Base-by-base conservation (phyloP, 1,140 invertebrate species). In the Dinothrombium tinctorium region DNA sequence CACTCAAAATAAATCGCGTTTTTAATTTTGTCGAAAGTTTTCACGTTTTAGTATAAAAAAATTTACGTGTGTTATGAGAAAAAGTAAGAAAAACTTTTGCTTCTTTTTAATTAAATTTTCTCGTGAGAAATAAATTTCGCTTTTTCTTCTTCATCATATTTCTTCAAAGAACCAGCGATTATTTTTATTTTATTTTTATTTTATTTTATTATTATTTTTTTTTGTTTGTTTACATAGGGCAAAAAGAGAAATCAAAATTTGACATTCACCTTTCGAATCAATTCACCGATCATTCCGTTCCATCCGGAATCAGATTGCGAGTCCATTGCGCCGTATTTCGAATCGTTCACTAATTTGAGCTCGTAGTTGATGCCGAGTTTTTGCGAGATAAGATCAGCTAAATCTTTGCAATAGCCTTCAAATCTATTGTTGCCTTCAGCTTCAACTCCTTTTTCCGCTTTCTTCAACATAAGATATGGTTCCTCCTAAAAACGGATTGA, bases 341-440 rank as follows among this genome's bases (percentile, higher is more conserved):
- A 70, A 57, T 89, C 82, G 53, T 74, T 76, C 4, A 84, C 80
- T 40, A 79, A 60, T 36, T 69, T 63, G 23, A 84, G 59, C 56
- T 80, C 74, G 50, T 58, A 64, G 17, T 73, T 74, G 47, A 92
- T 86, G 40, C 73, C 74, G 11, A 89, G 62, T 54, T 71, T 69
- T 47, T 72, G 72, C 3, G 80, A 63, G 43, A 87, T 73, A 19
- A 82, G 59, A 50, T 84, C 77, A 1, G 80, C 71, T 7, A 94
- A 66, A 57, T 94, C 87, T 53, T 90, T 86, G 59, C 80, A 87
- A 55, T 89, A 94, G 20, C 89, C 89, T 56, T 90, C 76, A 55
- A 76, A 90, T 28, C 69, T 62, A 43, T 83, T 76, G 53, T 89
- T 84, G 4, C 78, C 82, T 24, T 28, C 23, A 64, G 63, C 4